Base-by-base conservation (phyloP, 2,113 vertebrate species). In the Phycodurus eques region DNA sequence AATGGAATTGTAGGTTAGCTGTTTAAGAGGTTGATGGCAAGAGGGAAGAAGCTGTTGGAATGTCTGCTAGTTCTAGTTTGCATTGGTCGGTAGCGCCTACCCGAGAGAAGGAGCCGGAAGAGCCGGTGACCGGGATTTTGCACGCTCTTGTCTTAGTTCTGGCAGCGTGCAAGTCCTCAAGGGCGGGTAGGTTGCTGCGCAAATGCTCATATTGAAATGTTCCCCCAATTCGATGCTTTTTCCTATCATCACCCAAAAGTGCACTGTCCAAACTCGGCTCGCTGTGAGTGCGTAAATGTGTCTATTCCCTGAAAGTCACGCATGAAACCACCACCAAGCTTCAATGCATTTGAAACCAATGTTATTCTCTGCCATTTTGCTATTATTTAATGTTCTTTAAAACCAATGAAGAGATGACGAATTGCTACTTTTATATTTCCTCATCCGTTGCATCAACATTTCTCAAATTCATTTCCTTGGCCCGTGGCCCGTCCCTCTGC, bases 381-480 rank as follows among this genome's bases (percentile, higher is more conserved):
- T n/a, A 22, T 13, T 43, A 2, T 43, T 75, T 81, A 79, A 84
- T n/a, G 8, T 22, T 44, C 9, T 22, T 74, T 80, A 80, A 85
- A 15, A 17, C 4, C 31, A 61, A 15, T 8, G 22, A 59, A 35
- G 31, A 35, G 20, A 10, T n/a, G 10, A 14, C 2, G 7, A 51
- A 51, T 51, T 1, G 17, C 20, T 54, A n/a, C n/a, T n/a, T 54
- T 54, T 27, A 13, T 27, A 22, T 57, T 57, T 57, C n/a, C 56
- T 27, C 56, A 11, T 57, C n/a, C 13, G 56, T 57, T 27, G n/a
- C 11, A 27, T 57, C 12, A 22, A 10, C 1, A 54, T 54, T n/a
- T n/a, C 53, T 56, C 53, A 0, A 56, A 56, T 22, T n/a, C 53
- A 56, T 20, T 56, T 54, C 20, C 0, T 54, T n/a, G 53, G 22